Percentiles rank a stretch among this genome's conserved stretches.
Conservation (phyloP, 2,113 vertebrate species). For the Synodontis membranacea region DNA sequence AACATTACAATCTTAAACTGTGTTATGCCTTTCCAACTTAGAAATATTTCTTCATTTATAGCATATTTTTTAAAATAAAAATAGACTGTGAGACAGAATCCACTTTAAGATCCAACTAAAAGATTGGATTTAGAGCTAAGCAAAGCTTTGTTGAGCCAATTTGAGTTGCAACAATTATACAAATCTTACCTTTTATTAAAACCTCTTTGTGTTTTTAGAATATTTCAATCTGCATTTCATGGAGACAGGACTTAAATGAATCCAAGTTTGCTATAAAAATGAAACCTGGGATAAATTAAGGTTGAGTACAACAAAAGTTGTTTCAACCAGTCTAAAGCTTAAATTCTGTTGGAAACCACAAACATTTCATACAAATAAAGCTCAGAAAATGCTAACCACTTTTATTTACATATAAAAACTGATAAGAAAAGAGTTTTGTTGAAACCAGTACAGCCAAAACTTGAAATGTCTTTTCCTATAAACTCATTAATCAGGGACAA, state of each 20-base stretch:
- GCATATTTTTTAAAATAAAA: background rate
- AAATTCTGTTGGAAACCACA: background rate
- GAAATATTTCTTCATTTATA: background rate
- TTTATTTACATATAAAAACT: constrained; percentile 17
- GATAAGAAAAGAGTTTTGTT: background rate
- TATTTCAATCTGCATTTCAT: too few relatives aligned
- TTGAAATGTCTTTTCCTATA: background rate
- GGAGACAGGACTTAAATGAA: background rate
- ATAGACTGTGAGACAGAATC: background rate
- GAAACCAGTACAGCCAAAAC: background rate
- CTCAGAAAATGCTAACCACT: background rate
- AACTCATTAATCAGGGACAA: background rate
- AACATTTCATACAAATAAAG: background rate
- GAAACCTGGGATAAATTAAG: background rate
- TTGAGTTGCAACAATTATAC: background rate
- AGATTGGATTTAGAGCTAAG: background rate
- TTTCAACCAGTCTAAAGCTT: background rate
- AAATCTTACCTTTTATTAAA: background rate
- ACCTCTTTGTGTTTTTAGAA: too few relatives aligned
- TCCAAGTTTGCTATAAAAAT: background rate
- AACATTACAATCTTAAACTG: background rate
- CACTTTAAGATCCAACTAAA: background rate
- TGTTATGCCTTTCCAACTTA: background rate
- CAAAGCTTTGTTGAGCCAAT: background rate
- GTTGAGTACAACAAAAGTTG: background rate